Percentiles rank a stretch among this genome's conserved stretches.
Conservation (phyloP, 1,140 invertebrate genomes). For the Zelostemma sp. region DNA sequence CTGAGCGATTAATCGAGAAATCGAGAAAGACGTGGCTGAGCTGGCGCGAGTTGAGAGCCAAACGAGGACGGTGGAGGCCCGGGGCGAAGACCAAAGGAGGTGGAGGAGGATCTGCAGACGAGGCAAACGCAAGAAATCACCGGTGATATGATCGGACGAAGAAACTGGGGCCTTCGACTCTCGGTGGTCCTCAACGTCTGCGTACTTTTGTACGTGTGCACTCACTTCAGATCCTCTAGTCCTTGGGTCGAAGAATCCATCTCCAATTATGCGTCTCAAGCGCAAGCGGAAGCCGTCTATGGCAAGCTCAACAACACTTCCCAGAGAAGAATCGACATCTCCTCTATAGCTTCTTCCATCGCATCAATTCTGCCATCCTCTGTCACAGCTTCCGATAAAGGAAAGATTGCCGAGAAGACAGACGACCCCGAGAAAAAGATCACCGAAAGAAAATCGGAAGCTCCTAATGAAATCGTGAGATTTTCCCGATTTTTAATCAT, state of each 20-base stretch:
- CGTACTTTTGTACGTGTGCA: conserved; percentile 78
- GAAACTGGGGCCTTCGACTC: conserved; percentile 80
- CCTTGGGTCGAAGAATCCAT: conserved; percentile 65
- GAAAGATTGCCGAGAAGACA: not conserved
- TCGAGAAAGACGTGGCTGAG: conserved; percentile 8
- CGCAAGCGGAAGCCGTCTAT: conserved; percentile 28
- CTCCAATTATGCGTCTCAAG: conserved; percentile 53
- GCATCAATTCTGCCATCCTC: conserved; percentile 16
- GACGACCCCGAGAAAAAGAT: not conserved
- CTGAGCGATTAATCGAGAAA: not conserved
- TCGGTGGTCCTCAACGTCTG: conserved; percentile 81
- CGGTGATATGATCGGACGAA: conserved; percentile 62
- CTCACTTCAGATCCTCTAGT: conserved; percentile 68
- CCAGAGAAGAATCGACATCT: conserved; percentile 7
- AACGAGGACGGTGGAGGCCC: conserved; percentile 26
- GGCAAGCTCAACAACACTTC: conserved; percentile 12
- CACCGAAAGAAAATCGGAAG: too few relatives aligned
- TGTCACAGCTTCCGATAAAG: conserved; percentile 7
- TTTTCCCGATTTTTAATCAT: too few relatives aligned
- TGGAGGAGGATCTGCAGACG: conserved; percentile 28
- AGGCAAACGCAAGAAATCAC: conserved; percentile 23
- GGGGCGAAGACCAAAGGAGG: conserved; percentile 23
- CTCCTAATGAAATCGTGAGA: too few relatives aligned
- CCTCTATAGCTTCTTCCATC: conserved; percentile 13
- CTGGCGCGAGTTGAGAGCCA: conserved; percentile 25